Conservation (phyloP, 2,113 vertebrate genomes). For the Rhipidura dahli region DNA sequence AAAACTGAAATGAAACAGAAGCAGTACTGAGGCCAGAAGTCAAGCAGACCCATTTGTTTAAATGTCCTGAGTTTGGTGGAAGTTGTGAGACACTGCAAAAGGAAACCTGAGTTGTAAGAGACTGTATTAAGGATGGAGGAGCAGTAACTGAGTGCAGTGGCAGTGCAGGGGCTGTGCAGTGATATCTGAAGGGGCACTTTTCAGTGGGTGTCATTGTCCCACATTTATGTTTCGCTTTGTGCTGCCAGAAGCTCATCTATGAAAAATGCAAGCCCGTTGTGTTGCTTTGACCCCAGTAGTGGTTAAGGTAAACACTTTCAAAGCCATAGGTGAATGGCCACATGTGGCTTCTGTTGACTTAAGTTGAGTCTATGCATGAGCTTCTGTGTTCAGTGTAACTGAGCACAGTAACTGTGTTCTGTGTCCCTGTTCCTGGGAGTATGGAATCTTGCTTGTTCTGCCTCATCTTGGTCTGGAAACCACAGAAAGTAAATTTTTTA, state of each 20-base stretch:
- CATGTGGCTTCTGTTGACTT: constrained; percentile 66
- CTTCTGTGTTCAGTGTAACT: constrained; percentile 19
- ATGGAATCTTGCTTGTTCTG: background rate
- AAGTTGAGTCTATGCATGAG: constrained; percentile 29
- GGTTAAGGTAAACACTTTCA: background rate
- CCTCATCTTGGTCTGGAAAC: background rate
- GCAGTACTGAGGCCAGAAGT: background rate
- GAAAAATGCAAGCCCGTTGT: constrained; percentile 19
- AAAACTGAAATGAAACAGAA: constrained; percentile 34
- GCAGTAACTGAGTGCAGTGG: background rate
- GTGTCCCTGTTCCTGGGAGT: background rate
- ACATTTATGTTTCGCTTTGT: background rate
- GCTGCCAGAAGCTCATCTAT: background rate
- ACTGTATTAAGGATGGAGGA: background rate
- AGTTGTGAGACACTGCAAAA: background rate
- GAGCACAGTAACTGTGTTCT: no score
- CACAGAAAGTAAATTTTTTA: background rate
- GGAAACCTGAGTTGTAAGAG: background rate
- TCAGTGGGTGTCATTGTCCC: background rate
- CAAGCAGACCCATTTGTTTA: constrained; percentile 17
- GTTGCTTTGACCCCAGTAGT: background rate
- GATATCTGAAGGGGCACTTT: background rate
- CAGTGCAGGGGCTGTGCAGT: background rate
- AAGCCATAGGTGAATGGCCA: constrained; percentile 4
- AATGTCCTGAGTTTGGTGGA: background rate